These are phyloP conservation scores for Pardosa pseudoannulata DNA, from an alignment of 2,888 invertebrate species.

Conservation along the genomic window DNA sequence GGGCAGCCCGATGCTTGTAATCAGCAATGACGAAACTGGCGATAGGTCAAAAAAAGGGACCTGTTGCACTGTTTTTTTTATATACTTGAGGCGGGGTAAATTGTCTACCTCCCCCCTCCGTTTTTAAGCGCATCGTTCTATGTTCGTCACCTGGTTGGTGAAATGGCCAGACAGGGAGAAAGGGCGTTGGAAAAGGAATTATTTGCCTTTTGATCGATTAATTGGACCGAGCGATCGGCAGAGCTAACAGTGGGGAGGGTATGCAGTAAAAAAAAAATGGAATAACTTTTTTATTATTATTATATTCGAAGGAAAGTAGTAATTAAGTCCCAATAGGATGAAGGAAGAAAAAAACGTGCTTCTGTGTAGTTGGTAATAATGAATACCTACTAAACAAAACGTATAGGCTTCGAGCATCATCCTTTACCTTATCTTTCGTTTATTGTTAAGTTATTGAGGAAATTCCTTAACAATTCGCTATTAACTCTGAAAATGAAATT, in stretches of 20 bases:
- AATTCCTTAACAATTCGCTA: background rate
- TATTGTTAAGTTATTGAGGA: background rate
- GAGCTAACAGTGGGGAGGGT: background rate
- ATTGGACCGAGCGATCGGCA: background rate
- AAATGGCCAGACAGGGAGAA: constrained; percentile 33
- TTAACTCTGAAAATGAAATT: background rate
- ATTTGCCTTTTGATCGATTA: constrained; percentile 15
- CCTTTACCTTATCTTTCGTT: too few species aligned
- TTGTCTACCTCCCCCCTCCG: background rate
- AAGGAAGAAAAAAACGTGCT: background rate
- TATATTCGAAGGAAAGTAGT: background rate
- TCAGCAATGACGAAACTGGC: constrained; percentile 34
- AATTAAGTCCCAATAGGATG: background rate
- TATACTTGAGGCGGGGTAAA: too few species aligned
- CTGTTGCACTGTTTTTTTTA: constrained; percentile 8
- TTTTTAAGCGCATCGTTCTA: background rate
- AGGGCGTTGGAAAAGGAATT: constrained; percentile 7
- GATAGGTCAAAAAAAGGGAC: constrained; percentile 31
- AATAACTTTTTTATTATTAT: constrained; percentile 12
- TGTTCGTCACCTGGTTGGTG: constrained; percentile 17
- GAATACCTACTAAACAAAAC: background rate
- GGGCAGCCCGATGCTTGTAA: background rate
- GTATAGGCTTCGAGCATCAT: background rate
- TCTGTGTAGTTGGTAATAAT: background rate
- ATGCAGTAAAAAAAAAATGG: background rate